Base-by-base conservation (phyloP, 2,888 invertebrate species). In the Chrysina gloriosa region DNA sequence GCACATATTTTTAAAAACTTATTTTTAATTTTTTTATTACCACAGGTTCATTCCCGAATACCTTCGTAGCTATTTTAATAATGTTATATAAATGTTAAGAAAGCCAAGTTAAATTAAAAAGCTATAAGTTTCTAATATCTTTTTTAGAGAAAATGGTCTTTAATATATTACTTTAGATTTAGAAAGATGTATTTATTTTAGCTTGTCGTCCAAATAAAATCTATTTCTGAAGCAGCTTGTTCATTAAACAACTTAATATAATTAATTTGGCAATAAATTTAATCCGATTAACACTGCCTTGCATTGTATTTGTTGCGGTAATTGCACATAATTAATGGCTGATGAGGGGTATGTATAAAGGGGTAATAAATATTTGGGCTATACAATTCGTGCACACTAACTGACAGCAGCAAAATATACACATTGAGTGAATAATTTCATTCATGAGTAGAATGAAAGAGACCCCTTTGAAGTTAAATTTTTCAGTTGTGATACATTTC, bases 1-100 rank as follows among this genome's bases (percentile, higher is more conserved):
- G 36, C 34, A 42, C 14, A 58, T 34, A 34, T 39, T 36, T 58
- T 39, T 39, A 11, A 39, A 39, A 39, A 11, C 14, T 56, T 58
- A 58, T 58, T 58, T 58, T 58, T 58, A 58, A 27, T 58, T 39
- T 25, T 52, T 39, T 58, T 58, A 39, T 58, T 58, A 39, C 39
- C 36, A 9, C 11, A 39, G 23, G 11, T 39, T 58, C 23, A 25
- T 58, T 25, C 31, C 11, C 1, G 25, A 58, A 58, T 23, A 58
- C 14, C 23, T 56, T 11, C 14, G 14, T 6, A 6, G 25, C 42
- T 58, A 58, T 58, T 58, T 58, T 58, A 39, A 39, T 14, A 39
- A 7, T 39, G 36, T 56, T 56, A 58, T 39, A 23, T 58, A 58
- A 58, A 27, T 39, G 39, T 25, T 39, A 58, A 27, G 14, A 25